Percentiles rank a stretch among this genome's conserved stretches.
Evolutionary conservation across 2,113 vertebrate species (phyloP).

Genomic region (Cyprinus carpio): DNA sequence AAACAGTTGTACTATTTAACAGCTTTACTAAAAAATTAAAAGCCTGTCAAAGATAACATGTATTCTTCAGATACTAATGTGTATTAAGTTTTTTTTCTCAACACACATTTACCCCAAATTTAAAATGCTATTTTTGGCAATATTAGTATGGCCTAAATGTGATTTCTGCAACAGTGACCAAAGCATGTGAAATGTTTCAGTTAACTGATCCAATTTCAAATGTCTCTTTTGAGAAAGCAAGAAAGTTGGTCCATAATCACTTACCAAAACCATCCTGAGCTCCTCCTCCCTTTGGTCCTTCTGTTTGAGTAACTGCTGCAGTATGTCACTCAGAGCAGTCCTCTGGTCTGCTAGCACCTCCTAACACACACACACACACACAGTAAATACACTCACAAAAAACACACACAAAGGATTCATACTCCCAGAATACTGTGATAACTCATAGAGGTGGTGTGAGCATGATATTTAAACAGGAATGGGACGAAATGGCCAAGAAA

Average conservation of each 20-base stretch:
- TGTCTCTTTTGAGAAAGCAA: neutral
- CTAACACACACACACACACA: conserved; percentile 67
- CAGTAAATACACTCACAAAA: conserved; percentile 29
- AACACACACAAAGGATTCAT: neutral
- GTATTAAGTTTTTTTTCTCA: too few species aligned
- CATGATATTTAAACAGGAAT: conserved; percentile 14
- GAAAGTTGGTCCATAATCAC: neutral
- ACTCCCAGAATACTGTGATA: neutral
- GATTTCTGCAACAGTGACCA: neutral
- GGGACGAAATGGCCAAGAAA: conserved; percentile 17
- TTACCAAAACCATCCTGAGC: conserved; percentile 86
- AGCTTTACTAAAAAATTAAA: too few species aligned
- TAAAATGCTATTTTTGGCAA: too few species aligned
- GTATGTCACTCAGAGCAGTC: conserved; percentile 76
- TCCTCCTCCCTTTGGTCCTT: conserved; percentile 88
- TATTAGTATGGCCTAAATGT: neutral
- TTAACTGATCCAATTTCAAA: neutral
- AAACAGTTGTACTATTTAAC: too few species aligned
- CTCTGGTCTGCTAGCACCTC: conserved; percentile 84
- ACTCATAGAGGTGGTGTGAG: neutral
- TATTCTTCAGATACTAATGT: too few species aligned
- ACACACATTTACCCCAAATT: too few species aligned
- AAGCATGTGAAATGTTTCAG: conserved; percentile 3
- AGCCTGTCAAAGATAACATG: too few species aligned
- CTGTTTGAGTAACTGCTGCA: conserved; percentile 94